Evolutionary conservation across 2,888 invertebrate species (phyloP).

Genomic region (Pterostichus madidus): DNA sequence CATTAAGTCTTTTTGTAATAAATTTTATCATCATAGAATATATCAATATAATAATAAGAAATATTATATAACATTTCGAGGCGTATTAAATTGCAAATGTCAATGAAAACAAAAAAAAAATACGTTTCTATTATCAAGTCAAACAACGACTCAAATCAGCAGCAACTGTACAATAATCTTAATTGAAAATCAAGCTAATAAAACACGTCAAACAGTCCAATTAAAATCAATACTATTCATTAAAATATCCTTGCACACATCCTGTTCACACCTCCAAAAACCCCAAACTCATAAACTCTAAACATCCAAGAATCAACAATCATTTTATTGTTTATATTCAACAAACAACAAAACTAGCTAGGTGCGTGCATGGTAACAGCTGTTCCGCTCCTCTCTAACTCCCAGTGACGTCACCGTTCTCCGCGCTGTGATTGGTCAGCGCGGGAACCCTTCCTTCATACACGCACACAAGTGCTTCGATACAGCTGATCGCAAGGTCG

Average conservation of each 20-base stretch:
- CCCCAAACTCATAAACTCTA: neutral
- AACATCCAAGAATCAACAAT: slow-evolving; percentile 2
- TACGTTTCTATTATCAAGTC: too few relatives aligned
- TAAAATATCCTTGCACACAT: too few relatives aligned
- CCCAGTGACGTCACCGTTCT: neutral
- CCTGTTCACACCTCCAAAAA: too few relatives aligned
- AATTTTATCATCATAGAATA: too few relatives aligned
- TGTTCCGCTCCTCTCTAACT: slow-evolving; percentile 17
- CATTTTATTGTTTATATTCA: slow-evolving; percentile 21
- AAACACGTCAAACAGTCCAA: neutral
- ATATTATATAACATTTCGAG: too few relatives aligned
- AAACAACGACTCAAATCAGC: too few relatives aligned
- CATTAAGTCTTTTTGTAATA: too few relatives aligned
- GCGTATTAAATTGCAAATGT: too few relatives aligned
- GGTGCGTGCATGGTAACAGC: slow-evolving; percentile 57
- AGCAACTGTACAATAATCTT: too few relatives aligned
- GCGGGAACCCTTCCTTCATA: slow-evolving; percentile 2
- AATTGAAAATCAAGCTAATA: neutral
- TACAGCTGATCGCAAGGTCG: slow-evolving; percentile 61
- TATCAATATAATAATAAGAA: too few relatives aligned
- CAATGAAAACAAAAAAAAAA: too few relatives aligned
- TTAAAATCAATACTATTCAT: too few relatives aligned
- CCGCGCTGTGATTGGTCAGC: slow-evolving; percentile 22
- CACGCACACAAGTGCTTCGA: slow-evolving; percentile 20
- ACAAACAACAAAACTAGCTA: neutral